A percentile compares a stretch with the other conserved stretches of the same genome.
Conservation (phyloP, 2,888 invertebrate genomes). For the Eurytoma adleriae region DNA sequence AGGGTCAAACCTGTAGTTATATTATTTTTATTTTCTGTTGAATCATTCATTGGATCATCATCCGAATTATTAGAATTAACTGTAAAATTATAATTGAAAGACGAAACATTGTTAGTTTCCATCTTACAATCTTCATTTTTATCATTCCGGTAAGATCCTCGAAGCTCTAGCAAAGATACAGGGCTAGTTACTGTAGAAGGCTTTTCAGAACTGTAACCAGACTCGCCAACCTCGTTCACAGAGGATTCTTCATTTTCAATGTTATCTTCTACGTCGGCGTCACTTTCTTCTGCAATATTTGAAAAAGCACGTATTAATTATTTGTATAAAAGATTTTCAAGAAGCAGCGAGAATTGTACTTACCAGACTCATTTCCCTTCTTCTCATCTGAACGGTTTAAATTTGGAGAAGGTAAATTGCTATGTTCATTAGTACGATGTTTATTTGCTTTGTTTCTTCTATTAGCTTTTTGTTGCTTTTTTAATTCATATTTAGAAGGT, state of each 20-base stretch:
- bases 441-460: constrained; percentile 78
- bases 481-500: constrained; percentile 82
- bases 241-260: constrained; percentile 72
- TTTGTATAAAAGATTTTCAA: neutral
- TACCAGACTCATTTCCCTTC: constrained; percentile 64
- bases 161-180: constrained; percentile 68
- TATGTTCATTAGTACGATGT: constrained; percentile 49
- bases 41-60: constrained; percentile 61
- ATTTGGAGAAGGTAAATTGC: constrained; percentile 55
- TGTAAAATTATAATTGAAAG: neutral
- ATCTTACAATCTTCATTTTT: constrained; percentile 9
- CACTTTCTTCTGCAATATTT: constrained; percentile 81
- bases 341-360: constrained; percentile 24
- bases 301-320: neutral
- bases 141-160: constrained; percentile 18
- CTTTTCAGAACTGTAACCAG: constrained; percentile 83
- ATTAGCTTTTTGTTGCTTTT: constrained; percentile 70
- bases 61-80: constrained; percentile 47
- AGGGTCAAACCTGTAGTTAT: constrained; percentile 56
- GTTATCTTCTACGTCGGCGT: constrained; percentile 90
- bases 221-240: constrained; percentile 79
- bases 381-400: constrained; percentile 66
- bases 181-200: constrained; percentile 79
- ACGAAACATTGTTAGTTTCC: neutral
- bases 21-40: constrained; percentile 54